Percentiles rank a stretch among this genome's conserved stretches.
These are phyloP conservation scores for Synanthedon formicaeformis DNA, from an alignment of 2,888 invertebrate genomes.

Conservation along the genomic window DNA sequence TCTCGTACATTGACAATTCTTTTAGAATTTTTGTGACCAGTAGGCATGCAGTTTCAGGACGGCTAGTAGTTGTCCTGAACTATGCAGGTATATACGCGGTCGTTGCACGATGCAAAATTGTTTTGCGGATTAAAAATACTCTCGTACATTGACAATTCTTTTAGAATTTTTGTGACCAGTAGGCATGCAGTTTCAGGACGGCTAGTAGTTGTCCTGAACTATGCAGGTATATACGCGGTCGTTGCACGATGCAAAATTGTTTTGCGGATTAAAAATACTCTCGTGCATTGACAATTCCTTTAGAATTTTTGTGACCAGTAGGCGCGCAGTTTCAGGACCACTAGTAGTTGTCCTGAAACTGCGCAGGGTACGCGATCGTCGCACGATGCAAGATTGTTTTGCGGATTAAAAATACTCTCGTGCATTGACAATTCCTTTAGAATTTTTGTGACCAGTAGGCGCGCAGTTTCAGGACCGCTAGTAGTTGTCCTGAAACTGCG, in stretches of 20 bases:
- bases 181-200: slow-evolving; percentile 14
- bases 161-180: no score
- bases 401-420: background rate
- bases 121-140: background rate
- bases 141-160: no score
- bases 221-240: slow-evolving; percentile 4
- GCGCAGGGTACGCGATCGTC: slow-evolving; percentile 5
- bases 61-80: slow-evolving; percentile 6
- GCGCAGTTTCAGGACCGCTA: slow-evolving; percentile 14
- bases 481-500: slow-evolving; percentile 9
- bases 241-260: background rate
- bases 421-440: no score
- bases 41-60: slow-evolving; percentile 14
- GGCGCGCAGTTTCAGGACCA: slow-evolving; percentile 14
- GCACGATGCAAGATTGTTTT: slow-evolving; percentile 1
- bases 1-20: no score
- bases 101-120: background rate
- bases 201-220: slow-evolving; percentile 7
- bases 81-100: slow-evolving; percentile 5
- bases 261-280: background rate
- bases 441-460: no score
- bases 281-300: no score
- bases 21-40: no score
- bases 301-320: no score
- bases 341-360: slow-evolving; percentile 7